Base-by-base conservation (phyloP, 2,888 invertebrate genomes). In the Calameuta idolon region DNA sequence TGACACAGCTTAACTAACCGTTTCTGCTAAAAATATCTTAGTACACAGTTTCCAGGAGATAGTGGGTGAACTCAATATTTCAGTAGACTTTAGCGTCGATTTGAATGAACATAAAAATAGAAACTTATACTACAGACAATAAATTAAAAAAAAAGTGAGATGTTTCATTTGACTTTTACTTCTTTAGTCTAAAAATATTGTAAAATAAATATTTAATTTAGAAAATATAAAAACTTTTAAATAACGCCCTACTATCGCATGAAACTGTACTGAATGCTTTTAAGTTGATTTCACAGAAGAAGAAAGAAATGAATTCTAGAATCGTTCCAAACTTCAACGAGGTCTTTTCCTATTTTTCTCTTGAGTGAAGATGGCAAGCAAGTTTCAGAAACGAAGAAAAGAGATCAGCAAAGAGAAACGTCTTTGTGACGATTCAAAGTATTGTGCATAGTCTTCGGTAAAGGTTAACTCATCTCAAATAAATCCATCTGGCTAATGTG, bases 21-120 rank as follows among this genome's bases (percentile, higher is more conserved):
- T 74, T 35, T 35, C 30, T 34, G 74, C 74, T 74, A 74, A 74
- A 74, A 74, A 74, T 74, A 74, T 37, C 74, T 34, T 30, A 33
- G 71, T 33, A 71, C 71, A 31, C 71, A 31, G 33, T 71, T 71
- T 71, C 9, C 34, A 55, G 55, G 55, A 55, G 55, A 55, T 55
- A 55, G 23, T 55, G 40, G 15, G 40, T 40, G 55, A 55, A 55
- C 23, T 55, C 55, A 55, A 55, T 23, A 55, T 55, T 55, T 55
- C 23, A 55, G 55, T 55, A 55, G 55, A 55, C 40, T 40, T 40
- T 23, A 55, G 55, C 5, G 55, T 55, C 55, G 23, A 9, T 55
- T 23, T 55, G 9, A 55, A 55, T 55, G 55, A 55, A 23, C 55
- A 55, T 55, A 55, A 33, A 30, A 37, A 12, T 34, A 33, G 23